phyloP scores from a whole-genome alignment of 2,888 invertebrate species.

The Chaetoderma sp. region DNA sequence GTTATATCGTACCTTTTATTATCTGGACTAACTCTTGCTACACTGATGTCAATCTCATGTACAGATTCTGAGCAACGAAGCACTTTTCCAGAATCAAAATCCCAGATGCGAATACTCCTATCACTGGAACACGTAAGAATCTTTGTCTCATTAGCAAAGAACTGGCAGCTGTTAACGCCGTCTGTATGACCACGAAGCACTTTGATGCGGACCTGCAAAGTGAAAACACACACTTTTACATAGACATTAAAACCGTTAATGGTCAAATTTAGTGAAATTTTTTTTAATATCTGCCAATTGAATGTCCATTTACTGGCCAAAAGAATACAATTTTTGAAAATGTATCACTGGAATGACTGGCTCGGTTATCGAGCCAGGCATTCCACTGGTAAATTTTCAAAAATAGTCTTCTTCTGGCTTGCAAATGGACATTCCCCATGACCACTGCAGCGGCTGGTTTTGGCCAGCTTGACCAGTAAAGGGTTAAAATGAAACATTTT shows the following conservation, averaged over 20 bases:
- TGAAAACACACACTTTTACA: background rate
- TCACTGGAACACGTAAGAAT: constrained; percentile 62
- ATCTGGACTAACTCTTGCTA: constrained; percentile 48
- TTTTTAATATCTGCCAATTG: too few species aligned
- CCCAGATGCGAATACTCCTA: constrained; percentile 59
- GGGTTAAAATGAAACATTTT: too few species aligned
- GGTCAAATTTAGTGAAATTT: background rate
- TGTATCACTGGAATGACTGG: too few species aligned
- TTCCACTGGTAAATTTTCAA: too few species aligned
- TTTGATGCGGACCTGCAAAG: constrained; percentile 63
- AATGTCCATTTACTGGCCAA: too few species aligned
- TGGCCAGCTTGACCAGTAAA: too few species aligned
- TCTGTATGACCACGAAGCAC: constrained; percentile 63
- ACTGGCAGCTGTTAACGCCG: constrained; percentile 60
- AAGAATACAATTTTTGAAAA: too few species aligned
- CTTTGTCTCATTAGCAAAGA: constrained; percentile 49
- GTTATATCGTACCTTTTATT: constrained; percentile 36
- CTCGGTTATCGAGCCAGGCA: too few species aligned
- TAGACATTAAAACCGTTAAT: background rate
- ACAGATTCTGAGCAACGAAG: constrained; percentile 46
- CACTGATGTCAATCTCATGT: constrained; percentile 47
- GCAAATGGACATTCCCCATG: too few species aligned
- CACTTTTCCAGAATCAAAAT: constrained; percentile 49
- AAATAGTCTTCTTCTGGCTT: too few species aligned
- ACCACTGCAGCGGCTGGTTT: too few species aligned